Base-by-base conservation (phyloP, 2,113 vertebrate genomes). In the Lophochroa leadbeateri region DNA sequence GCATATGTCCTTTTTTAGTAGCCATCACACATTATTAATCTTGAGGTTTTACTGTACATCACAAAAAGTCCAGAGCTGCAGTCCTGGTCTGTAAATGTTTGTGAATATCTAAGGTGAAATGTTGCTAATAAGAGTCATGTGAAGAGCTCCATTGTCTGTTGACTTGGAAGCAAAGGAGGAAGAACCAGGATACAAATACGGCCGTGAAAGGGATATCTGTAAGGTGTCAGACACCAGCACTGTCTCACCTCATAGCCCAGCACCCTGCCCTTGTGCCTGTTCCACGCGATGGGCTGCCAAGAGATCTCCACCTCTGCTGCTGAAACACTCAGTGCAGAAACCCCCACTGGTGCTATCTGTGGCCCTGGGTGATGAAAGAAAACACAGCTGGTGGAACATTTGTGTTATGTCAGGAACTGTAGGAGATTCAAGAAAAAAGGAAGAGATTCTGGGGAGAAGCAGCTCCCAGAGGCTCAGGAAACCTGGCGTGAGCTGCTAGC, bases 221-320 rank as follows among this genome's bases (percentile, higher is more conserved):
- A 33, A 31, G 14, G 39, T 41, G 44, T 44, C 82, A 67, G 64
- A 55, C 27, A 44, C 16, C 67, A 52, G 47, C 4, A 16, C 64
- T 11, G 23, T 18, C 86, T 93, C 98, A 99, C 99, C 98, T 99
- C 98, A 1, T 99, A 99, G 94, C 99, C 98, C 44, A 98, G 96
- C 74, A 99, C 98, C 90, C 98, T 98, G 76, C 98, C 98, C 4
- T 96, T 98, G 96, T 97, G 98, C 68, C 98, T 96, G 75, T 96
- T 98, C 85, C 97, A 97, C 3, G 97, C 95, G n/a, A 99, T 92
- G 39, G 98, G 97, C 76, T 98, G 98, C 99, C 98, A 99, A 65
- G 98, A 98, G 77, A 99, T 98, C 88, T 99, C 98, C 46, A 99
- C 97, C 88, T 98, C 98, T 2, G 98, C 98, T 1, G 98, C 98